Base-by-base conservation (phyloP, 2,888 invertebrate species). In the Lochmaea crataegi region DNA sequence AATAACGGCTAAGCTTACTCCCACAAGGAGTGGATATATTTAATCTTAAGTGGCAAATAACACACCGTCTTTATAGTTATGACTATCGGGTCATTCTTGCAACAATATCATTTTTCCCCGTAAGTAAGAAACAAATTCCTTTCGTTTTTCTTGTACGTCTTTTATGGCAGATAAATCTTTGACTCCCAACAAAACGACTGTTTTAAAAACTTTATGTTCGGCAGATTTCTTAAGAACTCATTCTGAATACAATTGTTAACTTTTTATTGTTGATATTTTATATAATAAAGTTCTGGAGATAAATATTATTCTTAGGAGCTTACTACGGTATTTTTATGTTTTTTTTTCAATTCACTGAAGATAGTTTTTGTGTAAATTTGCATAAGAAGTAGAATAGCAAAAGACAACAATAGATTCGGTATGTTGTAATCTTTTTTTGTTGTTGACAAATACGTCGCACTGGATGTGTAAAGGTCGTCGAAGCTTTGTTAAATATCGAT, bases 81-180 rank as follows among this genome's bases (percentile, higher is more conserved):
- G 45, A 51, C 51, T 51, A n/a, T n/a, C 4, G 16, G 16, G 1
- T 4, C 51, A 14, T 51, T 51, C 6, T n/a, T 51, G 7, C 7
- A 45, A 45, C 45, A 45, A 45, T 45, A 45, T 45, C n/a, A n/a
- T 51, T n/a, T 51, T 51, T 51, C 16, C n/a, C n/a, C 2, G 51
- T 51, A 51, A 51, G 42, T 42, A 42, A 42, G 11, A 10, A 12
- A 42, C 42, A 42, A 42, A 51, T 51, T n/a, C 51, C n/a, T 51
- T n/a, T 51, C 16, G n/a, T 51, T n/a, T 51, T 14, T 51, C 14
- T 51, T 16, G 6, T 6, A 51, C n/a, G 14, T 51, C 51, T 51
- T 51, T 51, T 51, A 51, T 51, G 51, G 51, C 51, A n/a, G n/a
- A 51, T 51, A 51, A 14, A 51, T 51, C 51, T 51, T 42, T 16